Percentiles rank a stretch among this genome's conserved stretches.
phyloP scores from a whole-genome alignment of 2,888 invertebrate genomes.

The Liodrosophila aerea region DNA sequence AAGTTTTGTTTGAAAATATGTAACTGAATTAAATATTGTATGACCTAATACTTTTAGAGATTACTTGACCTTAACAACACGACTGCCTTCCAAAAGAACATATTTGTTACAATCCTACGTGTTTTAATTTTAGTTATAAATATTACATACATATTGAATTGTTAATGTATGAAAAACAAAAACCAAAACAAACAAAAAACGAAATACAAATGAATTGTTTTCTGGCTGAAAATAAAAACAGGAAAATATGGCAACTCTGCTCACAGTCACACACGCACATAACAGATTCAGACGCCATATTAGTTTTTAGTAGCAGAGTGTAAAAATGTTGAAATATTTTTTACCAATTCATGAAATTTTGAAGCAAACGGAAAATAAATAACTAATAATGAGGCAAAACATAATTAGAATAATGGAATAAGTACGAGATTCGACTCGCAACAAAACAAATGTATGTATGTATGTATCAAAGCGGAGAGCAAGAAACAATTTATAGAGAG shows the following conservation, averaged over 20 bases:
- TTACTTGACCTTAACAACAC: slow-evolving; percentile 6
- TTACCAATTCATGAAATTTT: slow-evolving; percentile 23
- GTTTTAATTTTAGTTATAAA: background rate
- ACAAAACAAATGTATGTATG: slow-evolving; percentile 12
- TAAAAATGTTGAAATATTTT: slow-evolving; percentile 45
- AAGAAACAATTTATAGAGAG: slow-evolving; percentile 2
- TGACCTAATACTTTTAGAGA: background rate
- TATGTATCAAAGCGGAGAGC: slow-evolving; percentile 18
- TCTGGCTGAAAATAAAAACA: background rate
- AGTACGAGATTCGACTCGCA: slow-evolving; percentile 31
- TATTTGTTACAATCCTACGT: slow-evolving; percentile 1
- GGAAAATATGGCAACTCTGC: background rate
- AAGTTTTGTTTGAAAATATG: too few relatives aligned
- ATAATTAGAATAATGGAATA: slow-evolving; percentile 27
- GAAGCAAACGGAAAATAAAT: slow-evolving; percentile 4
- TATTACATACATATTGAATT: background rate
- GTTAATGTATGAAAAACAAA: background rate
- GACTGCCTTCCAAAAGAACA: slow-evolving; percentile 4
- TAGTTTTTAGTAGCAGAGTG: slow-evolving; percentile 20
- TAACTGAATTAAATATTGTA: background rate
- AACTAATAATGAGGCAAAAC: slow-evolving; percentile 4
- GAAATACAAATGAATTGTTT: too few relatives aligned
- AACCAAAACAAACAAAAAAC: too few relatives aligned
- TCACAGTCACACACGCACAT: background rate
- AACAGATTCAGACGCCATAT: background rate